These are phyloP conservation scores for Saccostrea echinata DNA, from an alignment of 1,140 invertebrate genomes.

Conservation along the genomic window DNA sequence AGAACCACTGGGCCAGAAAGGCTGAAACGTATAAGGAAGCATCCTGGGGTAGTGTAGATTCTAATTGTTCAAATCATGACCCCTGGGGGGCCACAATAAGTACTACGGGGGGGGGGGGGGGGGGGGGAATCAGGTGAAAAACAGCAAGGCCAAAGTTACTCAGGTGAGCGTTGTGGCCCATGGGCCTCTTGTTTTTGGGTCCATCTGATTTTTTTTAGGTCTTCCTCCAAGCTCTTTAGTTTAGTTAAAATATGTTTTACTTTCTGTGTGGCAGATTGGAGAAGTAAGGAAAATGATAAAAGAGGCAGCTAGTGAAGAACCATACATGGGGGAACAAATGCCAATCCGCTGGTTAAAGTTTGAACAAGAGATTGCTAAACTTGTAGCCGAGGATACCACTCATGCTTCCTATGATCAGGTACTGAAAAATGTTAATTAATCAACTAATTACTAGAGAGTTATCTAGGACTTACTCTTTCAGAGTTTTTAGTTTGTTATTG, in stretches of 20 bases:
- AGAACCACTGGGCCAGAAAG: no score
- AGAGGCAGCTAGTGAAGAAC: slow-evolving; percentile 72
- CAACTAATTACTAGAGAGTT: neutral
- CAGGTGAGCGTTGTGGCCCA: no score
- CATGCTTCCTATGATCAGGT: slow-evolving; percentile 78
- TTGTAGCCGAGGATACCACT: slow-evolving; percentile 74
- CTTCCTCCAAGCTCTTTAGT: neutral
- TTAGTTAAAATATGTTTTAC: neutral
- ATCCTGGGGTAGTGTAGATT: no score
- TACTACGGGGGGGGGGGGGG: no score
- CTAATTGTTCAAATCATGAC: no score
- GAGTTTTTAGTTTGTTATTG: neutral
- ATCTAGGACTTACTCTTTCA: neutral
- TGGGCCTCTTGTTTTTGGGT: no score
- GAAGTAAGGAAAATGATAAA: slow-evolving; percentile 74
- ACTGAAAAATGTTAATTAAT: neutral
- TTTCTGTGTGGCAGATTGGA: slow-evolving; percentile 49
- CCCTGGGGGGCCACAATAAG: no score
- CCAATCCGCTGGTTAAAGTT: slow-evolving; percentile 80
- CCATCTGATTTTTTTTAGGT: no score
- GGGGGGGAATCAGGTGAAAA: no score
- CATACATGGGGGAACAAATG: slow-evolving; percentile 80
- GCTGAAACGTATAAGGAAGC: no score
- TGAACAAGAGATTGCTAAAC: slow-evolving; percentile 76
- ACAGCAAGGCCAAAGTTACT: no score